These are phyloP conservation scores for Paratrypauchen microcephalus DNA, from an alignment of 2,797 vertebrate species.

Conservation along the genomic window DNA sequence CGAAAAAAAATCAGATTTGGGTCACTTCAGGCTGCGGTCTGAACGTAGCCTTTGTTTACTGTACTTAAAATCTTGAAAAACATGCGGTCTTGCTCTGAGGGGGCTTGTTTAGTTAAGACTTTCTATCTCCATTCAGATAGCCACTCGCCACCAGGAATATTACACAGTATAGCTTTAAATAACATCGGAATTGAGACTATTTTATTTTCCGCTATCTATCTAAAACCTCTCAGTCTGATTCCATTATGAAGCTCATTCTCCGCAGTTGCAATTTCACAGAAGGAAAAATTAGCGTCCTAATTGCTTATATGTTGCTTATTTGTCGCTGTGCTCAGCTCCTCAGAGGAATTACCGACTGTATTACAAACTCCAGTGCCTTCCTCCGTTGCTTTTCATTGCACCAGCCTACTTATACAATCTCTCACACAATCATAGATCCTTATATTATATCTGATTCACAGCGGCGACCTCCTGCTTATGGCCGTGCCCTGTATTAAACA, in stretches of 20 bases:
- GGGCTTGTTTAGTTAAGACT: no score
- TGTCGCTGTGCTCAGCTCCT: conserved; percentile 49
- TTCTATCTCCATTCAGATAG: no score
- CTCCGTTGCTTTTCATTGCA: not conserved
- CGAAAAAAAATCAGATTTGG: no score
- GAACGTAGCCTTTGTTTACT: no score
- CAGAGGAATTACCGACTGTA: conserved; percentile 44
- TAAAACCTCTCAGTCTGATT: conserved; percentile 2
- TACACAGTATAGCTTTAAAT: not conserved
- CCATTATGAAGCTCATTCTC: conserved; percentile 35
- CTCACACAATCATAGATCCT: not conserved
- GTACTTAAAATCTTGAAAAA: no score
- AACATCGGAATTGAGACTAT: not conserved
- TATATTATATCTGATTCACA: not conserved
- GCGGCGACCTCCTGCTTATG: not conserved
- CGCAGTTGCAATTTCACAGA: conserved; percentile 55
- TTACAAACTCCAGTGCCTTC: conserved; percentile 40
- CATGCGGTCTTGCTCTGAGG: no score
- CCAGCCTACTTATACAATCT: not conserved
- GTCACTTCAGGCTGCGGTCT: no score
- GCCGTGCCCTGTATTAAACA: not conserved
- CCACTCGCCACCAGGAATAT: not conserved
- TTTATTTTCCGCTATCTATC: not conserved
- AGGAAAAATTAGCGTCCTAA: conserved; percentile 66
- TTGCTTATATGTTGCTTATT: conserved; percentile 53